Evolutionary conservation across 1,140 invertebrate genomes (phyloP), one percentile per base, ranked within the genome.

Genomic region (Harlomillsia oculata): DNA sequence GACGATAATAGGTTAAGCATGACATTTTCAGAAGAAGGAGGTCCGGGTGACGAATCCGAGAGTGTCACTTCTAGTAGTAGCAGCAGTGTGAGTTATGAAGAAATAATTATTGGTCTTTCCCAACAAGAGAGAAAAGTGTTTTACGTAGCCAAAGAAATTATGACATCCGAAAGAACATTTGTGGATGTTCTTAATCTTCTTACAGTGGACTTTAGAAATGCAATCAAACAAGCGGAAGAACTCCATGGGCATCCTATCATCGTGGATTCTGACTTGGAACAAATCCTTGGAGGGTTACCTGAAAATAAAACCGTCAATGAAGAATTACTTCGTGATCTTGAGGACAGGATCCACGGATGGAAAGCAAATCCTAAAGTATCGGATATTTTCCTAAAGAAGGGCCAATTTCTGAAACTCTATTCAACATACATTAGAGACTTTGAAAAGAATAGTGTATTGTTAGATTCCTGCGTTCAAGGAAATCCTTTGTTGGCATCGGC

Each of bases 371-470:
- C 75, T 5, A 77, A 77, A 70, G 79, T 87, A 52, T 76, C 83
- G n/a, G 83, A 86, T 70, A 78, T 86, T 14, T 82, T 86, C 70
- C 80, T 84, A 14, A 80, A 78, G 65, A 84, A 83, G 67, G 84
- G 83, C 21, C 83, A 82, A 2, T 87, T 85, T 69, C 71, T 86
- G 0, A 86, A 85, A 69, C 74, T 85, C 62, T 86, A 85, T 59
- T 80, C 82, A 0, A 74, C 77, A 21, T 87, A 85, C 66, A 82
- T 85, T 18, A 76, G 78, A 61, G 80, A 85, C 67, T 86, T 84
- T 71, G 77, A 82, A 67, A 73, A 73, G 36, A 80, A 81, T 16
- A 77, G 76, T 68, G 72, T 76, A 62, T 69, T 77, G 21, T 75
- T 85, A 20, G 81, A 81, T 59, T 79, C 80, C 5, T 73, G 77